These are phyloP conservation scores for Sphaeramia orbicularis DNA, from an alignment of 2,797 vertebrate genomes.

Conservation along the genomic window DNA sequence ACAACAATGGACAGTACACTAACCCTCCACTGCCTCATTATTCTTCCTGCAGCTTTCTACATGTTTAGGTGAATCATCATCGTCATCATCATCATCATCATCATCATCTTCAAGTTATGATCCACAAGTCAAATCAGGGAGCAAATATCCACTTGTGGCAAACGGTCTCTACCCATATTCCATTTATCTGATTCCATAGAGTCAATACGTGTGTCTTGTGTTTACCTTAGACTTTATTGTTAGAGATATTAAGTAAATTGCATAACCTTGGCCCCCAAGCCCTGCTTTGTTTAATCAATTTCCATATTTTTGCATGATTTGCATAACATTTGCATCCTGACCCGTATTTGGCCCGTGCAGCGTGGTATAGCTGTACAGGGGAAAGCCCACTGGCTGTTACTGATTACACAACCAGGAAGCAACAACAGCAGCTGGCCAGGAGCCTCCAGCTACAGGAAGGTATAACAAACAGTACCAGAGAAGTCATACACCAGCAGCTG, in stretches of 20 bases:
- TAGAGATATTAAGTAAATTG: constrained; percentile 8
- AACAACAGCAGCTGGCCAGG: constrained; percentile 53
- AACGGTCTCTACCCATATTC: not conserved
- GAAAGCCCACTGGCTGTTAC: constrained; percentile 58
- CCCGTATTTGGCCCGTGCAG: constrained; percentile 16
- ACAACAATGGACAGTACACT: constrained; percentile 3
- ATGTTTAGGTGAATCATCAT: not conserved
- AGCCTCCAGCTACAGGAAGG: constrained; percentile 34
- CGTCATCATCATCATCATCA: too few relatives aligned
- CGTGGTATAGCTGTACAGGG: constrained; percentile 39
- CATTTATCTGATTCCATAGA: not conserved
- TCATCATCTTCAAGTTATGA: constrained; percentile 2
- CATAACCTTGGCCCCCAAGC: not conserved
- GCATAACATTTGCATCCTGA: constrained; percentile 64
- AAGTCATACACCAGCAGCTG: constrained; percentile 39
- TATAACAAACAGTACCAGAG: constrained; percentile 11
- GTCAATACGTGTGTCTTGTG: not conserved
- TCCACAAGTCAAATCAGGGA: constrained; percentile 1
- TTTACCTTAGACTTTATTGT: not conserved
- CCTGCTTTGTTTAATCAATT: constrained; percentile 34
- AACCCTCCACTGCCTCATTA: not conserved
- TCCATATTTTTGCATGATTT: constrained; percentile 63
- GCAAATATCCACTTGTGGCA: constrained; percentile 1
- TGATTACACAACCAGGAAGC: constrained; percentile 57
- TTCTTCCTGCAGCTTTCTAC: not conserved